These are phyloP conservation scores for Pammene fasciana DNA, from an alignment of 2,888 invertebrate species.

Conservation along the genomic window DNA sequence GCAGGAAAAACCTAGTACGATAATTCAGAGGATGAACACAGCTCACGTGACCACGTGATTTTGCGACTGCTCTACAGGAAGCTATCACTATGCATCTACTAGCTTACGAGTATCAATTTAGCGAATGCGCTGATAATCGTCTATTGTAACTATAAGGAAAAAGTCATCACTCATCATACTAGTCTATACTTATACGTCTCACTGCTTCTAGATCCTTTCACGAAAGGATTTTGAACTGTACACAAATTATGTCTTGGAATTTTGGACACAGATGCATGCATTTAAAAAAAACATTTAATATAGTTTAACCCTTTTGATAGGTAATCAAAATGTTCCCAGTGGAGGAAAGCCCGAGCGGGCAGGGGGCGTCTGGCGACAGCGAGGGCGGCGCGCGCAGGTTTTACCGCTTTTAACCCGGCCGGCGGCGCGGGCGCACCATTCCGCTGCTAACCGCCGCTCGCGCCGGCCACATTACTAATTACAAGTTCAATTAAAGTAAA, in stretches of 20 bases:
- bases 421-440: conserved; percentile 70
- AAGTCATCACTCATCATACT: neutral
- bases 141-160: conserved; percentile 4
- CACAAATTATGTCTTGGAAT: no score
- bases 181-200: no score
- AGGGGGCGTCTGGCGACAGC: conserved; percentile 43
- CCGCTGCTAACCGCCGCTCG: conserved; percentile 62
- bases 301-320: neutral
- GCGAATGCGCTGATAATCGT: neutral
- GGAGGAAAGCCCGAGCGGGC: conserved; percentile 33
- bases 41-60: conserved; percentile 5
- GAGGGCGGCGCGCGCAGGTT: conserved; percentile 56
- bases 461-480: conserved; percentile 54
- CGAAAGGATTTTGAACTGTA: no score
- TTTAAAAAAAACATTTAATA: neutral
- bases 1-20: no score
- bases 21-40: neutral
- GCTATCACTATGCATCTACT: conserved; percentile 11
- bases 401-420: conserved; percentile 72
- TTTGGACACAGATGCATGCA: no score
- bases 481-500: conserved; percentile 42
- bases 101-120: conserved; percentile 2
- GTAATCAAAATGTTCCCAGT: conserved; percentile 1
- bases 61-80: conserved; percentile 12
- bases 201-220: no score